Evolutionary conservation across 2,113 vertebrate species (phyloP).

Genomic region (Boulengeromyrus knoepffleri): DNA sequence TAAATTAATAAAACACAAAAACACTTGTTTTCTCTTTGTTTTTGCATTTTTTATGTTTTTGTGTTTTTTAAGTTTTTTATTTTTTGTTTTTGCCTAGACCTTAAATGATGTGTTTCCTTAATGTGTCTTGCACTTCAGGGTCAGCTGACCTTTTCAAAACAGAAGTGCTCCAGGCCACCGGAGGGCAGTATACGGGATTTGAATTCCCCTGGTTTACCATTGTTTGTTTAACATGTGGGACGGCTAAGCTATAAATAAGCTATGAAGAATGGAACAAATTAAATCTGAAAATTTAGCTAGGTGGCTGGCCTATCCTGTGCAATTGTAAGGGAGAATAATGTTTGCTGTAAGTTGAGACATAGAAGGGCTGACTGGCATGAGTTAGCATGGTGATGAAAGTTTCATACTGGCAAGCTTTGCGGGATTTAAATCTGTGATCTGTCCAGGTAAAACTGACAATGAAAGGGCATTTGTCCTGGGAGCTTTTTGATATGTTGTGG

Average conservation of each 20-base stretch:
- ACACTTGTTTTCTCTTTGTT: neutral
- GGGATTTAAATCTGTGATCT: neutral
- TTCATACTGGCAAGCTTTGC: neutral
- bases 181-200: neutral
- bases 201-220: neutral
- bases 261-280: neutral
- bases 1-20: neutral
- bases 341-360: neutral
- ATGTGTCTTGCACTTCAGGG: neutral
- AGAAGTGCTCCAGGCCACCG: neutral
- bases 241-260: neutral
- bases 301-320: neutral
- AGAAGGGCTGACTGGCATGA: neutral
- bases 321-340: neutral
- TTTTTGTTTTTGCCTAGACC: neutral
- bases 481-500: neutral
- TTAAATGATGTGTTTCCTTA: neutral
- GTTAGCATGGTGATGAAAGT: neutral
- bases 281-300: neutral
- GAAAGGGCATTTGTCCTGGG: neutral
- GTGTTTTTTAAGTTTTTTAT: too few species aligned
- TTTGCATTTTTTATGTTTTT: neutral
- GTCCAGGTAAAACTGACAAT: neutral
- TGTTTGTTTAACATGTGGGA: neutral
- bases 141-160: neutral